Evolutionary conservation across 2,888 invertebrate genomes (phyloP).

Genomic region (Toxonevra muliebris): DNA sequence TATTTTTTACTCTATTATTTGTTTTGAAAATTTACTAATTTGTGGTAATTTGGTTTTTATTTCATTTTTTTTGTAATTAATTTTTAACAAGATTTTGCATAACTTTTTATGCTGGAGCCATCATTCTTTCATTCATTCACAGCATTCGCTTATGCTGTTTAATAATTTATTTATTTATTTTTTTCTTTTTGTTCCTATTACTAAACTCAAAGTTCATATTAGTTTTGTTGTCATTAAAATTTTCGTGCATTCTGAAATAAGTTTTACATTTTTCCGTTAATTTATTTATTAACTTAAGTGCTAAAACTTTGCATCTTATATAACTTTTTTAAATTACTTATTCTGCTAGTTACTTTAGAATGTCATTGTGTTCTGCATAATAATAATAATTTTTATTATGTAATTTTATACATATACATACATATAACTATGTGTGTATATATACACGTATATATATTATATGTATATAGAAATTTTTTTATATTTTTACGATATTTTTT

Average conservation of each 20-base stretch:
- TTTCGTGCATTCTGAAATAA: conserved; percentile 33
- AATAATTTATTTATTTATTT: not conserved
- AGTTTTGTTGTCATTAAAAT: conserved; percentile 28
- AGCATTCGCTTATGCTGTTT: not conserved
- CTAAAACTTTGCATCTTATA: conserved; percentile 23
- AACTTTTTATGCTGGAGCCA: conserved; percentile 24
- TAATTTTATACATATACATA: no score
- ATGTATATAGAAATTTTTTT: conserved; percentile 40
- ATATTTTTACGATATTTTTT: conserved; percentile 29
- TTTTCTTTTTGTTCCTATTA: conserved; percentile 7
- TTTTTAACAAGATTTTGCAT: conserved; percentile 19
- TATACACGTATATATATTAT: conserved; percentile 37
- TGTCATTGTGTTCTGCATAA: conserved; percentile 50
- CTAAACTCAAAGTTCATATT: conserved; percentile 4
- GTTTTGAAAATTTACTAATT: no score
- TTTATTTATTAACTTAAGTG: conserved; percentile 10
- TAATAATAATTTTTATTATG: no score
- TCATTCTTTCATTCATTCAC: not conserved
- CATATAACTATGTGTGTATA: conserved; percentile 25
- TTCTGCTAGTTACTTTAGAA: conserved; percentile 58
- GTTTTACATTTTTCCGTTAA: conserved; percentile 34
- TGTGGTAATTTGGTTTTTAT: conserved; percentile 10
- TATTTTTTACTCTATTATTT: conserved; percentile 21
- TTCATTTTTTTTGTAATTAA: conserved; percentile 21
- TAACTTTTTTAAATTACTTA: conserved; percentile 35